phyloP scores from a whole-genome alignment of 2,888 invertebrate genomes.

The Metallyticus violacea region DNA sequence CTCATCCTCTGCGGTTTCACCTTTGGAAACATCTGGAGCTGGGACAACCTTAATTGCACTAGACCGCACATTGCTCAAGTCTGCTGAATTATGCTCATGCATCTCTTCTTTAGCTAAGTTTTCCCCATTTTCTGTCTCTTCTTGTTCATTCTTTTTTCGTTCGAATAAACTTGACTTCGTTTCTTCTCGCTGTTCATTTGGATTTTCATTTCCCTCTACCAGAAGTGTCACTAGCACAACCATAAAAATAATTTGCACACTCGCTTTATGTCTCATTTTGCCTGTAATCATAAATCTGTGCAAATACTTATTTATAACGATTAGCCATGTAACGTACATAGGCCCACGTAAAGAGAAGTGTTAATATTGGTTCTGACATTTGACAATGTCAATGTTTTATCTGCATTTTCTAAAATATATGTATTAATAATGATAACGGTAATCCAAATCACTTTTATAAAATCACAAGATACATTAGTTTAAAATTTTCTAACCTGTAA shows the following conservation, averaged over 20 bases:
- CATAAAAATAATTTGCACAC: not conserved
- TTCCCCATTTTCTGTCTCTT: not conserved
- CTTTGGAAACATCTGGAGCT: slow-evolving; percentile 45
- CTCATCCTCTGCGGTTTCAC: slow-evolving; percentile 21
- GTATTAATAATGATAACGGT: not conserved
- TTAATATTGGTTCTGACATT: not conserved
- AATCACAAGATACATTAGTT: not conserved
- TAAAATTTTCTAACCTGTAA: not conserved
- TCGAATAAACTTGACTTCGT: not conserved
- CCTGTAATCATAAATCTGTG: slow-evolving; percentile 13
- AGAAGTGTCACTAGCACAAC: not conserved
- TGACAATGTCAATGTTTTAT: not conserved
- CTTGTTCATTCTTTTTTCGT: not conserved
- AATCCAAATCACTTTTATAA: not conserved
- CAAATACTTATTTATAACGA: not conserved
- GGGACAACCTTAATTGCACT: slow-evolving; percentile 35
- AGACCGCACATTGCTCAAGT: not conserved
- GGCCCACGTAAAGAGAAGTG: not conserved
- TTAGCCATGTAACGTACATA: not conserved
- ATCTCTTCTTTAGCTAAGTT: not conserved
- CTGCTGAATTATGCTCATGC: not conserved
- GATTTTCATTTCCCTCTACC: not conserved
- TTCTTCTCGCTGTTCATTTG: not conserved
- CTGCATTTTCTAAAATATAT: not conserved
- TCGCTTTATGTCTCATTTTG: slow-evolving; percentile 29